These are phyloP conservation scores for Columbina picui DNA, from an alignment of 2,113 vertebrate species.

Conservation along the genomic window DNA sequence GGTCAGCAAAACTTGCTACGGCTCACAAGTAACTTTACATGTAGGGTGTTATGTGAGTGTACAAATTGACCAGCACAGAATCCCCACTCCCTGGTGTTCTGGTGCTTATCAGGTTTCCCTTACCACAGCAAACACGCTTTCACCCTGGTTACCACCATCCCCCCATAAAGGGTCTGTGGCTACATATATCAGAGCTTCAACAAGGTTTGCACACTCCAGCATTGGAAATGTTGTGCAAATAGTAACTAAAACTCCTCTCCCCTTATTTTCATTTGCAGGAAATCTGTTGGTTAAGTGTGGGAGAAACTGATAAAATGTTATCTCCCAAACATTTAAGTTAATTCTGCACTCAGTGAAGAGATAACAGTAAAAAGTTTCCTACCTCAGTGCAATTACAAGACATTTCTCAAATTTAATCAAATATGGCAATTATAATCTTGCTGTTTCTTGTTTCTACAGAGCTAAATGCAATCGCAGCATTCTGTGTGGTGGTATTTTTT, in stretches of 20 bases:
- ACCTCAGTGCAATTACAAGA: neutral
- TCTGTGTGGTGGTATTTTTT: neutral
- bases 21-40: neutral
- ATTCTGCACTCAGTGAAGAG: neutral
- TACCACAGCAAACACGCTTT: neutral
- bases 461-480: neutral
- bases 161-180: neutral
- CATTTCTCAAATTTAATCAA: neutral
- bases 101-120: neutral
- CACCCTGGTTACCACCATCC: neutral
- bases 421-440: neutral
- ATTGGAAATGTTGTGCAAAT: neutral
- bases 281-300: neutral
- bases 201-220: neutral
- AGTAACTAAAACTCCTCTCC: neutral
- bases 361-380: neutral
- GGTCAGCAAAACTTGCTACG: neutral
- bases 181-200: neutral
- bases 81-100: neutral
- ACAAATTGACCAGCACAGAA: neutral
- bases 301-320: neutral
- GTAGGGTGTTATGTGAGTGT: rapidly evolving
- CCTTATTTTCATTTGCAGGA: neutral
- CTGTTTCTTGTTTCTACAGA: neutral
- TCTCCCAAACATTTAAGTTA: neutral